These are phyloP conservation scores for Xestobium rufovillosum DNA, from an alignment of 2,888 invertebrate genomes.

Conservation along the genomic window DNA sequence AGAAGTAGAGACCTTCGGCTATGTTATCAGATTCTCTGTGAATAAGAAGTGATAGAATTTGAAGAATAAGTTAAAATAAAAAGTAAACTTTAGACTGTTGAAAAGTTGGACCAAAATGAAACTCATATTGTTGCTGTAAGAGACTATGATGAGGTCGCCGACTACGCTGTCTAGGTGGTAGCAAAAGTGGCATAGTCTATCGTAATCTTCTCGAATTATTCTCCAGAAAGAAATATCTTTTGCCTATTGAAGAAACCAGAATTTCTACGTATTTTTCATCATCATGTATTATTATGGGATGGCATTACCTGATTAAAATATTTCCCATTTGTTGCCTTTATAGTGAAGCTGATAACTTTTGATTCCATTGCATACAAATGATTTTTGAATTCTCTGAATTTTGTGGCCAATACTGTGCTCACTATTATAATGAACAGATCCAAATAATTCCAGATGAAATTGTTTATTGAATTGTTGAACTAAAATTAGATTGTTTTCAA, in stretches of 20 bases:
- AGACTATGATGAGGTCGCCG: constrained; percentile 24
- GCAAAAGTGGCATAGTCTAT: constrained; percentile 21
- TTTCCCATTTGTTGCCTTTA: no score
- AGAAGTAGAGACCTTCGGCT: constrained; percentile 1
- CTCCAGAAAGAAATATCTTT: no score
- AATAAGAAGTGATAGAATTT: not conserved
- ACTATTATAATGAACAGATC: constrained; percentile 62
- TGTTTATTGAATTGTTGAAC: constrained; percentile 49
- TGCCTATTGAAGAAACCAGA: no score
- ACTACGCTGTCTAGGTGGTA: constrained; percentile 23
- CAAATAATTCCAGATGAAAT: constrained; percentile 63
- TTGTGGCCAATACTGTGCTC: constrained; percentile 56
- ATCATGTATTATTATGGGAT: no score
- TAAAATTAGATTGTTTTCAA: constrained; percentile 11
- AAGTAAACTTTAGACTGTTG: constrained; percentile 38
- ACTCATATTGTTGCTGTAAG: constrained; percentile 26
- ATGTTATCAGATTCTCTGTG: no score
- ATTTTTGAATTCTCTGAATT: constrained; percentile 47
- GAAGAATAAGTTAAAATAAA: not conserved
- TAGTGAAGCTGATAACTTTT: no score
- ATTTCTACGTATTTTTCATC: constrained; percentile 2
- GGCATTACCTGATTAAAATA: no score
- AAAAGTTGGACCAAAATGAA: constrained; percentile 30
- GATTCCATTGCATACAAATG: constrained; percentile 14
- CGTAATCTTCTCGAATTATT: constrained; percentile 27